Conservation (phyloP, 2,888 invertebrate genomes). For the Seira sanloemensis region DNA sequence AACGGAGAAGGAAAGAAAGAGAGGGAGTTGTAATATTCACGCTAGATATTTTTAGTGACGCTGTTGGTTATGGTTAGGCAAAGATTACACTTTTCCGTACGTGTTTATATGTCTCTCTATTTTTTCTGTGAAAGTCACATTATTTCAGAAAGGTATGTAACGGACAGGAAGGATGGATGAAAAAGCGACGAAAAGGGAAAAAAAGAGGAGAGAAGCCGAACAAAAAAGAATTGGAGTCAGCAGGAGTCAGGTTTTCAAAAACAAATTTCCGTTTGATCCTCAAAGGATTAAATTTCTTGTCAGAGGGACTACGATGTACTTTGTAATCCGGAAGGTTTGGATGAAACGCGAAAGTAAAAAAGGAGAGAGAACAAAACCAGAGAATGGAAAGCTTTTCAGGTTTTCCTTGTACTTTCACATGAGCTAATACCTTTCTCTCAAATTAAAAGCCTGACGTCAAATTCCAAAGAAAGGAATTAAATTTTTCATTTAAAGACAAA, state of each 20-base stretch:
- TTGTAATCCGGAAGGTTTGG: slow-evolving; percentile 54
- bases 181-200: background rate
- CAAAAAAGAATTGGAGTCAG: slow-evolving; percentile 56
- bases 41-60: background rate
- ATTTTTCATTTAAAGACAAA: too few relatives aligned
- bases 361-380: background rate
- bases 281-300: slow-evolving; percentile 69
- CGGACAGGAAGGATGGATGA: background rate
- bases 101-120: background rate
- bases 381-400: background rate
- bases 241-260: slow-evolving; percentile 70
- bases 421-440: background rate
- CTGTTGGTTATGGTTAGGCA: background rate
- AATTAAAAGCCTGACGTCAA: background rate
- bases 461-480: too few relatives aligned
- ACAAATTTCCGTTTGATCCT: slow-evolving; percentile 71
- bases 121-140: background rate
- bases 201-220: slow-evolving; percentile 33
- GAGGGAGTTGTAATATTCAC: slow-evolving; percentile 15
- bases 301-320: slow-evolving; percentile 53
- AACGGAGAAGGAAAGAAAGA: slow-evolving; percentile 43
- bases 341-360: slow-evolving; percentile 9
- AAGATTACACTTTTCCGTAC: background rate
- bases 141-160: background rate
- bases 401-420: background rate